Base-by-base conservation (phyloP, 1,140 invertebrate species). In the Gonatopus flavifemur region DNA sequence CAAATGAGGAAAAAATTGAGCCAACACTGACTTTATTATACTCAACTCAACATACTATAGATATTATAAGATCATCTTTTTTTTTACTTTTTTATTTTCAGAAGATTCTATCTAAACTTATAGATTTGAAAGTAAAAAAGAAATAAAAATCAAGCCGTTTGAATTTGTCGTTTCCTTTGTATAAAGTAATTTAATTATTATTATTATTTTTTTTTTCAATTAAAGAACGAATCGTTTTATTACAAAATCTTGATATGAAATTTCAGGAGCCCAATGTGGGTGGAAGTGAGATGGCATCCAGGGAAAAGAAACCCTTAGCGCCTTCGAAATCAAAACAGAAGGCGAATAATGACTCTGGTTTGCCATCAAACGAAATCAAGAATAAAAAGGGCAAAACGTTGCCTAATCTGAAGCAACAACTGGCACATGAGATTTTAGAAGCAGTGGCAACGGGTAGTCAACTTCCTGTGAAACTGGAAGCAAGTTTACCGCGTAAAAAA, bases 281-380 rank as follows among this genome's bases (percentile, higher is more conserved):
- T 76, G 70, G 68, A 78, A 76, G 75, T 79, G 76, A 79, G 70
- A 79, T 79, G 76, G 76, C 76, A 79, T 79, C 76, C 72, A 79
- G 75, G 70, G 76, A 79, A 69, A 79, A 79, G 55, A 77, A 69
- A 77, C 67, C 74, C 74, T 67, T 77, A 79, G 71, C 68, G 63
- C 66, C 74, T 69, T 76, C 73, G 41, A 79, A 77, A 69, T 63
- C 72, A 42, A 79, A 77, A 59, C 74, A 76, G 67, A 77, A 69
- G 69, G 66, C 64, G 44, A 77, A 68, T 67, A 76, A 73, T 66
- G 72, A 74, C 52, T 64, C 64, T 46, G 62, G 67, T 30, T 55
- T 65, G 56, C 52, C 62, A 35, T 61, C 69, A 7, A 57, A 64
- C 16, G 67, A 74, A 19, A 60, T 55, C 41, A 77, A 65, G 51